A percentile compares a stretch with the other conserved stretches of the same genome.
Evolutionary conservation across 2,888 invertebrate genomes (phyloP).

Genomic region (Scrobipalpa costella): DNA sequence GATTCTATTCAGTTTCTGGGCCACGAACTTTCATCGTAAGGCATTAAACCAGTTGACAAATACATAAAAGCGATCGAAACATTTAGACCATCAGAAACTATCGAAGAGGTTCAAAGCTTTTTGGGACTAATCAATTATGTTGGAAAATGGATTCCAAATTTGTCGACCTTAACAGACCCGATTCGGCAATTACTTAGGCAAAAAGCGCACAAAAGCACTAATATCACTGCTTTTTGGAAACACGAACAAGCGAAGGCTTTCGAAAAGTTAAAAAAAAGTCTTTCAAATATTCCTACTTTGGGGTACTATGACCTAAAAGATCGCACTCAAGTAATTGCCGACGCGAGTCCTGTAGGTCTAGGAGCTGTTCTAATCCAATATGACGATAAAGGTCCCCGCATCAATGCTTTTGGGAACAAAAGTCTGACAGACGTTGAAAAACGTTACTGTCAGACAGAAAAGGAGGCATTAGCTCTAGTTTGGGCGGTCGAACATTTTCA

Average conservation of each 20-base stretch:
- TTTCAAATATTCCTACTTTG: constrained; percentile 11
- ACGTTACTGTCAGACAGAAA: constrained; percentile 25
- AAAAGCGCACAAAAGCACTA: constrained; percentile 25
- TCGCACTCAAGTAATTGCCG: constrained; percentile 35
- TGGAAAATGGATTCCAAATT: constrained; percentile 27
- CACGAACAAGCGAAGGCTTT: constrained; percentile 25
- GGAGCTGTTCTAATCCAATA: constrained; percentile 30
- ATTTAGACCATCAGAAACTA: constrained; percentile 2
- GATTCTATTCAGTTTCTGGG: constrained; percentile 33
- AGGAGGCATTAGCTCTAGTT: constrained; percentile 23
- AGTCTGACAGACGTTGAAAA: constrained; percentile 17
- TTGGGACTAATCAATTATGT: constrained; percentile 26
- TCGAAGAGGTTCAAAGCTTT: constrained; percentile 25
- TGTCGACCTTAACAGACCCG: constrained; percentile 36
- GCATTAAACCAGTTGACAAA: constrained; percentile 36
- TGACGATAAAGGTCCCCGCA: background rate
- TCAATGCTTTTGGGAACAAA: constrained; percentile 4
- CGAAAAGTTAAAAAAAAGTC: background rate
- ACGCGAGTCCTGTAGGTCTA: constrained; percentile 36
- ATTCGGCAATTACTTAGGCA: constrained; percentile 29
- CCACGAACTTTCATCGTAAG: constrained; percentile 33
- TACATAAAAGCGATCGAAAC: constrained; percentile 29
- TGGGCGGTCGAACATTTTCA: too few species aligned
- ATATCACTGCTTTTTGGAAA: constrained; percentile 31
- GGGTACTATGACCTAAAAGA: constrained; percentile 35